Evolutionary conservation across 2,888 invertebrate genomes (phyloP).

Genomic region (Pachydiplax longipennis): DNA sequence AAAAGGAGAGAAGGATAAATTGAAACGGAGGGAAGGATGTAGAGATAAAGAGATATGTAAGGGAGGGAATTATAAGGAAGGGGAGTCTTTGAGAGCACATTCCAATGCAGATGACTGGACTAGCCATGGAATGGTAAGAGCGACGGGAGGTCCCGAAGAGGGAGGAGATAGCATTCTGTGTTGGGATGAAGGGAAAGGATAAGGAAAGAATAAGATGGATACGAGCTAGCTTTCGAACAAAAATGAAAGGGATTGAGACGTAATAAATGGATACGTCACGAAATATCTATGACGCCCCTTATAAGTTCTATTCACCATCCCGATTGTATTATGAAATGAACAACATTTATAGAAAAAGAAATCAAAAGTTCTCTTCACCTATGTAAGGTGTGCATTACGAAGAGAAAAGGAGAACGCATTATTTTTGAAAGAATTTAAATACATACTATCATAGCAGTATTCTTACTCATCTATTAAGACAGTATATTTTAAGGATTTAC

Average conservation of each 20-base stretch:
- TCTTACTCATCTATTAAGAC: no score
- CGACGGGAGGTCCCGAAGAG: not conserved
- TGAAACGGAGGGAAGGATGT: not conserved
- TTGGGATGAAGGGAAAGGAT: not conserved
- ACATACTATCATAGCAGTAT: no score
- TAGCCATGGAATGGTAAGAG: not conserved
- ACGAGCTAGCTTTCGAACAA: not conserved
- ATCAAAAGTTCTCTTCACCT: no score
- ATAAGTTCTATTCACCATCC: no score
- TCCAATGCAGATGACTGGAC: slow-evolving; percentile 25
- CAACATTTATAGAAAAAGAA: no score
- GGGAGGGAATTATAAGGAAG: not conserved
- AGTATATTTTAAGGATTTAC: no score
- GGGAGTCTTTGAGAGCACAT: slow-evolving; percentile 18
- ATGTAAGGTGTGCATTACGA: no score
- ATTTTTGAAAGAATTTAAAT: no score
- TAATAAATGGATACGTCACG: not conserved
- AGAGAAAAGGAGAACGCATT: no score
- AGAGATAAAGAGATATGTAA: not conserved
- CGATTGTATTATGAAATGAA: no score
- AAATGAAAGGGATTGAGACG: not conserved
- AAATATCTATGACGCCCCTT: not conserved
- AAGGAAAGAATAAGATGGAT: not conserved
- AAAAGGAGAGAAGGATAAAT: not conserved
- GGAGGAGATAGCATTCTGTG: not conserved